Evolutionary conservation across 1,140 invertebrate genomes (phyloP), one percentile per base, ranked within the genome.

Genomic region (Carposina sasakii): DNA sequence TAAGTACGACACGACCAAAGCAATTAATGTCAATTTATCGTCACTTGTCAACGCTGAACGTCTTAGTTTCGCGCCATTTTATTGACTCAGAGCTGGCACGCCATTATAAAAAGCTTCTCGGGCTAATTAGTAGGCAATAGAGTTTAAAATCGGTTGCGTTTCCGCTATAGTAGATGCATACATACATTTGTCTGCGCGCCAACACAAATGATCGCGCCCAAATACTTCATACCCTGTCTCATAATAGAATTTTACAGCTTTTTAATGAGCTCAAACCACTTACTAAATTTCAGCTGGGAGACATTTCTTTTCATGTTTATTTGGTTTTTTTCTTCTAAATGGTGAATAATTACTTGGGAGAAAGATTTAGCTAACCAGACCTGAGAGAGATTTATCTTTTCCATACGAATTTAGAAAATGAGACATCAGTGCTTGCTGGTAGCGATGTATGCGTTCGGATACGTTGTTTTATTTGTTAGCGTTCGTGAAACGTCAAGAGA

Each of bases 381-480:
- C 63, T 39, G 63, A 63, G 67, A 74, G 62, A 76, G 74, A 81
- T 81, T 81, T 81, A 77, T 81, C 77, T 81, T 78, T 81, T 77
- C 76, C 67, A 68, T 77, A 79, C 76, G 67, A 75, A 81, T 81
- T 77, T 81, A 81, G 77, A 79, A 79, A 81, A 75, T 81, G 77
- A 81, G 76, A 81, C 75, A 81, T 79, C 76, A 76, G 52, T 60
- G 46, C 52, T 41, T 48, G 34, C 41, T 54, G 37, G 45, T 51
- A 33, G 15, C 26, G 12, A 15, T 31, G 58, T 51, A 49, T 60
- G 54, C 60, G 51, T 63, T 52, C 46, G 48, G 48, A 39, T 48
- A 53, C 61, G 54, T 64, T 33, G 54, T 66, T 67, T 58, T 63
- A 61, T 64, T 71, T 61, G 48, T 54, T 19, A 34, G 55, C 40